Conservation (phyloP, 2,113 vertebrate species). For the Cynocephalus volans region DNA sequence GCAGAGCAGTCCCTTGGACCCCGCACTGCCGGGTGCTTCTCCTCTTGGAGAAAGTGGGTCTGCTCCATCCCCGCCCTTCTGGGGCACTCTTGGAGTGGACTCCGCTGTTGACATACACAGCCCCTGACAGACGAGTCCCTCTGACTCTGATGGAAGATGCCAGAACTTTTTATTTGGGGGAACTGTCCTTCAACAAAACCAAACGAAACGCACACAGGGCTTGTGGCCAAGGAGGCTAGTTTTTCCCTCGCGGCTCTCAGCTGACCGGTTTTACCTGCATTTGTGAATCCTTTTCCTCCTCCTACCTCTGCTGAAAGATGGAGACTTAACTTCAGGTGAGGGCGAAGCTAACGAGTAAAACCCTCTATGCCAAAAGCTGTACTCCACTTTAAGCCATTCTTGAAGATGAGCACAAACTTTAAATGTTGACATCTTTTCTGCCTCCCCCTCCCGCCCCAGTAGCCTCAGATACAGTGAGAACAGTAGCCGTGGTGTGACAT, state of each 20-base stretch:
- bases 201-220: background rate
- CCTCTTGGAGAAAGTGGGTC: background rate
- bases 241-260: background rate
- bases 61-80: background rate
- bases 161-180: background rate
- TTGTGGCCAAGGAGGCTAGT: background rate
- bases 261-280: background rate
- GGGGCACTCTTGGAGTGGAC: background rate
- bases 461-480: background rate
- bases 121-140: background rate
- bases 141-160: background rate
- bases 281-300: constrained; percentile 27
- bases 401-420: constrained; percentile 29
- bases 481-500: too few relatives aligned
- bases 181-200: background rate
- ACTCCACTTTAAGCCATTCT: background rate
- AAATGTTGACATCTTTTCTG: background rate
- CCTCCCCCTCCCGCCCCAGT: too few relatives aligned
- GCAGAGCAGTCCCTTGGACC: background rate
- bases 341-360: background rate
- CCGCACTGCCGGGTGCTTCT: background rate
- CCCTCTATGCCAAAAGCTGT: constrained; percentile 29
- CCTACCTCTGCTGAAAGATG: constrained; percentile 75
- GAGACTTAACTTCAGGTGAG: constrained; percentile 17
- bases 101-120: background rate